Conservation (phyloP, 1,140 invertebrate species). For the Forficula auricularia region DNA sequence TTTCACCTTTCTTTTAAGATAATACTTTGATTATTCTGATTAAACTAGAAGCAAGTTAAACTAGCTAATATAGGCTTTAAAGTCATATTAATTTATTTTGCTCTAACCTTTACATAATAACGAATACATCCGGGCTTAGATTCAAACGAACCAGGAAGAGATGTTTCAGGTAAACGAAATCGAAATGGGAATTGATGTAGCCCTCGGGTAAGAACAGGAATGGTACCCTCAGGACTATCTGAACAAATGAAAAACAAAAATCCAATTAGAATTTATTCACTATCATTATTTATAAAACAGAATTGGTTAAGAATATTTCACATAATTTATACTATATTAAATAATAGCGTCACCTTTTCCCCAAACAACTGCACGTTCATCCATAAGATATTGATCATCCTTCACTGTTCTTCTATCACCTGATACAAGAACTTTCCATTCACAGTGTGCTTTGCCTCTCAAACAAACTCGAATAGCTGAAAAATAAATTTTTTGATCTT, state of each 20-base stretch:
- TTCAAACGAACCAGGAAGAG: constrained; percentile 64
- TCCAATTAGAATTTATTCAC: background rate
- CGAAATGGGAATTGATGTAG: constrained; percentile 58
- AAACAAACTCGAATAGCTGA: constrained; percentile 55
- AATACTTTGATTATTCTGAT: no score
- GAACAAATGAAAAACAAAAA: constrained; percentile 10
- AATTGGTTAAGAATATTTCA: background rate
- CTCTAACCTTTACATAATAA: constrained; percentile 60
- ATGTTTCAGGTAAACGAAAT: constrained; percentile 60
- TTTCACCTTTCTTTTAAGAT: no score
- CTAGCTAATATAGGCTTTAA: no score
- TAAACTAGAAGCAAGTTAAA: no score
- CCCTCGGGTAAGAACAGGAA: constrained; percentile 58
- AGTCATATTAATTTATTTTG: no score
- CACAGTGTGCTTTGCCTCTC: constrained; percentile 59
- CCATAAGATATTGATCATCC: constrained; percentile 68
- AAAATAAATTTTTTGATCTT: constrained; percentile 22
- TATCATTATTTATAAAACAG: background rate
- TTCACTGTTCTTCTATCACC: constrained; percentile 58
- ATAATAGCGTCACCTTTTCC: constrained; percentile 44
- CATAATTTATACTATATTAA: no score
- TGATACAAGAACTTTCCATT: constrained; percentile 65
- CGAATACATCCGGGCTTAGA: constrained; percentile 59
- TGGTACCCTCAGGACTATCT: constrained; percentile 44
- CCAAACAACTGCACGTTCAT: constrained; percentile 58